phyloP scores from a whole-genome alignment of 2,797 vertebrate species.

The Tangara arthus region DNA sequence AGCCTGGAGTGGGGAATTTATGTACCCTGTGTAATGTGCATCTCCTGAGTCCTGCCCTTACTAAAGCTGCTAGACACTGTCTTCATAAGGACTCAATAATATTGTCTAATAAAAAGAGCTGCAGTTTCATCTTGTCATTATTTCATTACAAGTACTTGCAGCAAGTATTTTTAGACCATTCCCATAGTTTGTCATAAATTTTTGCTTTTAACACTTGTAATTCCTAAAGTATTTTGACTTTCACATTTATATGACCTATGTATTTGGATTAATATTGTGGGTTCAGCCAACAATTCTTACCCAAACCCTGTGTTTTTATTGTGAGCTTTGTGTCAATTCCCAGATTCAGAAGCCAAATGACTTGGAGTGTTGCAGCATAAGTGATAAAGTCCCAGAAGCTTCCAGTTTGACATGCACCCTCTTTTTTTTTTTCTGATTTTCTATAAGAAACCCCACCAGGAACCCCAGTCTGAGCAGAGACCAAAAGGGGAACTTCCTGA shows the following conservation, averaged over 20 bases:
- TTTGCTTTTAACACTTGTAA: neutral
- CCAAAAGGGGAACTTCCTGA: neutral
- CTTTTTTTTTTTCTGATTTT: neutral
- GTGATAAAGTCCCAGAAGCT: neutral
- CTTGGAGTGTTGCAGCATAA: neutral
- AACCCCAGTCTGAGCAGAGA: neutral
- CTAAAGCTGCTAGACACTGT: neutral
- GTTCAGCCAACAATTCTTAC: neutral
- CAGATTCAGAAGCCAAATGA: neutral
- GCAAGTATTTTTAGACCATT: neutral
- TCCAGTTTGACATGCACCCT: neutral
- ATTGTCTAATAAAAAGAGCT: conserved; percentile 2
- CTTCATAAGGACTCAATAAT: neutral
- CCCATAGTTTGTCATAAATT: neutral
- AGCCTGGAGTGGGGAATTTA: neutral
- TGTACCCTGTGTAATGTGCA: neutral
- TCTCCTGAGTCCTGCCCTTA: neutral
- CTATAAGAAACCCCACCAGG: neutral
- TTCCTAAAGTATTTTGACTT: neutral
- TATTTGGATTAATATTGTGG: neutral
- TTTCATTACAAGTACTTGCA: neutral
- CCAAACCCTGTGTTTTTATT: neutral
- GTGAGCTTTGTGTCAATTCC: neutral
- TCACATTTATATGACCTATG: neutral
- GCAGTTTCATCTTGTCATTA: neutral